phyloP scores from a whole-genome alignment of 2,888 invertebrate genomes.

The Caenorhabditis wallacei region DNA sequence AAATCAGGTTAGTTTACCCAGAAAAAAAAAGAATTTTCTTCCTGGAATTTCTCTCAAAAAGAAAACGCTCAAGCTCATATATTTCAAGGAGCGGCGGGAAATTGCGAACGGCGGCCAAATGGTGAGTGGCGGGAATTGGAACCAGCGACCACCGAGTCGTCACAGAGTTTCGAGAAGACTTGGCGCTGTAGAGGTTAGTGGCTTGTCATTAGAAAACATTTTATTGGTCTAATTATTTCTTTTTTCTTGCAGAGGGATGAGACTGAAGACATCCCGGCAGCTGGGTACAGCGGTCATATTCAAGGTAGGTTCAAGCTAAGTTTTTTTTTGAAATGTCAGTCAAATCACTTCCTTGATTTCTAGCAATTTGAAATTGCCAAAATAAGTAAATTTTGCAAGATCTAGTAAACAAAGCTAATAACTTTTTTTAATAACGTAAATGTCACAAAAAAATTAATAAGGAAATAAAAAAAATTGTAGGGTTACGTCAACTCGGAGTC shows the following conservation, averaged over 20 bases:
- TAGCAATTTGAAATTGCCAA: too few relatives aligned
- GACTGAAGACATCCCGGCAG: slow-evolving; percentile 71
- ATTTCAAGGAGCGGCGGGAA: slow-evolving; percentile 69
- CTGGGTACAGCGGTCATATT: slow-evolving; percentile 76
- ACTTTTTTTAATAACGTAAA: not conserved
- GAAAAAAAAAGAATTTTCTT: too few relatives aligned
- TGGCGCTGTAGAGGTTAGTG: slow-evolving; percentile 56
- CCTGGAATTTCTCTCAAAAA: too few relatives aligned
- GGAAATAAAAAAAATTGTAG: slow-evolving; percentile 14
- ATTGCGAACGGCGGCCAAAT: slow-evolving; percentile 69
- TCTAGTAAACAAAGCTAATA: not conserved
- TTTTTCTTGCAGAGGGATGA: slow-evolving; percentile 60
- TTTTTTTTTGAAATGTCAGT: not conserved
- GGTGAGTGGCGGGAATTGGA: slow-evolving; percentile 69
- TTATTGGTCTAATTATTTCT: slow-evolving; percentile 39
- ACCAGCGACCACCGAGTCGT: slow-evolving; percentile 63
- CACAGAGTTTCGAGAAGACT: slow-evolving; percentile 58
- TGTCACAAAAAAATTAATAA: not conserved
- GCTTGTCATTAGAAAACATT: slow-evolving; percentile 22
- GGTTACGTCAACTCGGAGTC: slow-evolving; percentile 68
- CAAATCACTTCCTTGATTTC: too few relatives aligned
- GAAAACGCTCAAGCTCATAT: slow-evolving; percentile 29
- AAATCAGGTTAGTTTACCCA: slow-evolving; percentile 68
- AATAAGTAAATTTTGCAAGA: too few relatives aligned
- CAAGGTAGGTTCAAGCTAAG: slow-evolving; percentile 68